phyloP scores from a whole-genome alignment of 2,797 vertebrate genomes.

The Sebastes aleutianus region DNA sequence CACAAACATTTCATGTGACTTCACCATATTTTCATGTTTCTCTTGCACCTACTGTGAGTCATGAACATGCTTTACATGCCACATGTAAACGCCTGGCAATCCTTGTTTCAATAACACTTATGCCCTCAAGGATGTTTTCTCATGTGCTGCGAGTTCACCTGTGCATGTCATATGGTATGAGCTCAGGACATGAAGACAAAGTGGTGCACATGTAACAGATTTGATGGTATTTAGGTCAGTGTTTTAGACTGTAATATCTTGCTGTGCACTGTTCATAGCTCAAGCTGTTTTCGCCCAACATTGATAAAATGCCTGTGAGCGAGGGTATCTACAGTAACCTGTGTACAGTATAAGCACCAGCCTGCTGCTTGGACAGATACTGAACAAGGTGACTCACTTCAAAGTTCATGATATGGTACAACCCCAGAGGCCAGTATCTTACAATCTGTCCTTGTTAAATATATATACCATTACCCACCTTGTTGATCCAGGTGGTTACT shows the following conservation, averaged over 20 bases:
- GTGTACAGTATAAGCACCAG: not conserved
- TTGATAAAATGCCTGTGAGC: not conserved
- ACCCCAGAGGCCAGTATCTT: not conserved
- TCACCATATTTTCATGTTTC: no score
- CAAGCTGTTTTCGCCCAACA: not conserved
- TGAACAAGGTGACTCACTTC: not conserved
- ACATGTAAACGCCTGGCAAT: not conserved
- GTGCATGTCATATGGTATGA: not conserved
- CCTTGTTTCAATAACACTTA: not conserved
- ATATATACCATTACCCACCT: slow-evolving; percentile 78
- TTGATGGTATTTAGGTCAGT: slow-evolving; percentile 22
- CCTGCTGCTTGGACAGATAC: not conserved
- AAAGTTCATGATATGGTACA: not conserved
- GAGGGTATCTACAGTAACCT: not conserved
- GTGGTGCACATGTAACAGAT: not conserved
- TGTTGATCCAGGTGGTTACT: slow-evolving; percentile 96
- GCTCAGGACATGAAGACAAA: not conserved
- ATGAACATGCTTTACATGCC: not conserved
- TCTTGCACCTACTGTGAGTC: no score
- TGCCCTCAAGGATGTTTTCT: not conserved
- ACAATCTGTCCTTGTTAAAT: not conserved
- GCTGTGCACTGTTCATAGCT: not conserved
- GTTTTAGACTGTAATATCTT: not conserved
- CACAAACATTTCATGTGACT: no score
- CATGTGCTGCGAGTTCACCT: slow-evolving; percentile 14